Conservation (phyloP, 2,888 invertebrate genomes). For the Caenorhabditis sp. region DNA sequence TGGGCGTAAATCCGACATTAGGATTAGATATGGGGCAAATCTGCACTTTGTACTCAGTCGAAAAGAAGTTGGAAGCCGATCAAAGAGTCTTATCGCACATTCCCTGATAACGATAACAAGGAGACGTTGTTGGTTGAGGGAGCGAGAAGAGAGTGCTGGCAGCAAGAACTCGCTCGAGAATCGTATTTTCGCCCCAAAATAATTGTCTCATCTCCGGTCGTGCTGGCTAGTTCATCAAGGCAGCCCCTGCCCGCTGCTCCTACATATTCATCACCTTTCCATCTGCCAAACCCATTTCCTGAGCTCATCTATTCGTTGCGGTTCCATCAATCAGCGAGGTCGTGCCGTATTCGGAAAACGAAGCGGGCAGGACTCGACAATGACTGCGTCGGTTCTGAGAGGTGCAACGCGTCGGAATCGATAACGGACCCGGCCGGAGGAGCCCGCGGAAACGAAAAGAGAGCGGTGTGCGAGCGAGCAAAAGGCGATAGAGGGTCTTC, state of each 20-base stretch:
- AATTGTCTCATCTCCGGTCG: neutral
- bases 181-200: neutral
- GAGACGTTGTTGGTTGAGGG: neutral
- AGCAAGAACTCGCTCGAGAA: neutral
- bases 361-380: slow-evolving; percentile 4
- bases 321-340: slow-evolving; percentile 18
- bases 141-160: slow-evolving; percentile 7
- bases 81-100: slow-evolving; percentile 18
- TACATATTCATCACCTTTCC: slow-evolving; percentile 45
- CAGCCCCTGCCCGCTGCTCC: slow-evolving; percentile 6
- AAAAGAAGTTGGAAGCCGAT: slow-evolving; percentile 21
- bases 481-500: slow-evolving; percentile 40
- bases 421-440: slow-evolving; percentile 25
- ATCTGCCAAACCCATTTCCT: slow-evolving; percentile 11
- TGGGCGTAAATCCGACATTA: slow-evolving; percentile 2
- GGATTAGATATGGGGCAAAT: slow-evolving; percentile 12
- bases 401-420: slow-evolving; percentile 35
- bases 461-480: slow-evolving; percentile 6
- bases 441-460: slow-evolving; percentile 25
- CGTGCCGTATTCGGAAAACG: neutral
- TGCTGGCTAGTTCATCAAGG: neutral
- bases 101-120: neutral
- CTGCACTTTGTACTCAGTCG: slow-evolving; percentile 13
- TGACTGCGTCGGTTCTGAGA: neutral
- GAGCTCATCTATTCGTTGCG: slow-evolving; percentile 18